phyloP scores from a whole-genome alignment of 2,797 vertebrate genomes.

The Labroides dimidiatus region DNA sequence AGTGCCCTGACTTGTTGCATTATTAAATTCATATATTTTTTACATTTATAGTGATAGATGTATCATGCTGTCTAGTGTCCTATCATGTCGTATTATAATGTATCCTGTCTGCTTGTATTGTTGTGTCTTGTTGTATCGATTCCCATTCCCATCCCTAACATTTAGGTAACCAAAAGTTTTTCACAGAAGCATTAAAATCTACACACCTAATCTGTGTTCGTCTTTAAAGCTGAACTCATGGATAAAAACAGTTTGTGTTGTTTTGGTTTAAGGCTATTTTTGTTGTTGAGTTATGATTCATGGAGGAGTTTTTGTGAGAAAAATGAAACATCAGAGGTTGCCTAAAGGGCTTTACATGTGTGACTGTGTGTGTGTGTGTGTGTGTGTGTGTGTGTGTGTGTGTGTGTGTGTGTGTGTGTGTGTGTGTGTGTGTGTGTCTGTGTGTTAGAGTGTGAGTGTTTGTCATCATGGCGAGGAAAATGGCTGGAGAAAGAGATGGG shows the following conservation, averaged over 20 bases:
- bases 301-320: conserved; percentile 3
- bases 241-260: background rate
- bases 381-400: background rate
- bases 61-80: no score
- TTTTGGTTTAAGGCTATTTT: conserved; percentile 15
- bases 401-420: background rate
- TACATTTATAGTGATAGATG: no score
- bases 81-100: no score
- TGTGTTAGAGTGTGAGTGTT: background rate
- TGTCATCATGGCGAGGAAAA: conserved; percentile 12
- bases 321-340: background rate
- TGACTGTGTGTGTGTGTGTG: background rate
- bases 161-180: no score
- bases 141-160: no score
- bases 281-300: conserved; percentile 8
- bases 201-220: no score
- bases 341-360: conserved; percentile 6
- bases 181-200: no score
- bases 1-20: no score
- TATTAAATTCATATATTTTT: no score
- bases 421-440: background rate
- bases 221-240: background rate
- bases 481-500: conserved; percentile 50
- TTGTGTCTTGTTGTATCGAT: no score
- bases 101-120: no score